Evolutionary conservation across 2,888 invertebrate genomes (phyloP), one percentile per base, ranked within the genome.

Genomic region (Octodonta nipae): DNA sequence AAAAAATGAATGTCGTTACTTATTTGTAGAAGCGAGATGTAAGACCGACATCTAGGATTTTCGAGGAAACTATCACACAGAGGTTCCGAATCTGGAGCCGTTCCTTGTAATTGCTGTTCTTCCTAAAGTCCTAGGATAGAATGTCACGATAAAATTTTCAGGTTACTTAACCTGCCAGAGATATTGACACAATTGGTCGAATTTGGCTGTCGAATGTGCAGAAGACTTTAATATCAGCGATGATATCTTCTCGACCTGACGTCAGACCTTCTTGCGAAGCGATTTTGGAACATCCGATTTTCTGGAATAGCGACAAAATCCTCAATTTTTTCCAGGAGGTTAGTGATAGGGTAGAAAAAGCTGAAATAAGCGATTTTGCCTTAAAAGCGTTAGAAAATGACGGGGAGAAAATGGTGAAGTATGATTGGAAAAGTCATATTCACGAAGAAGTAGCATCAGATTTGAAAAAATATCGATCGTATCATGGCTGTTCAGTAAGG

Each of bases 281-380:
- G 1, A 73, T 95, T 17, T 68, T 83, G 34, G 74, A 75, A 45
- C 86, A 92, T 67, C 96, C 96, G 0, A 72, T 92, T 51, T 96
- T 96, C 61, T 98, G 96, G 96, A 75, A 70, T 41, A 73, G 75
- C 38, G 75, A 78, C 34, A 78, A 75, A 52, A 78, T 87, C 53
- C 71, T 98, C 16, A 73, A 77, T 42, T 98, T 95, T 60, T 76
- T 92, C 47, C 85, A 93, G 81, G 95, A 96, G 61, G 91, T 95
- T 0, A 95, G 95, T 58, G 96, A 98, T 66, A 77, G 95, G 29
- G 82, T 93, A 3, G 96, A 98, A 60, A 92, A 89, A 55, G 76
- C 84, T 32, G 70, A 73, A 14, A 64, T 68, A 2, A 74, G 77
- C 49, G 75, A 78, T 49, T 66, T 69, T 1, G 74, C 86, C 1